Percentiles rank a stretch among this genome's conserved stretches.
These are phyloP conservation scores for Ferrisia virgata DNA, from an alignment of 2,888 invertebrate genomes.

Conservation along the genomic window DNA sequence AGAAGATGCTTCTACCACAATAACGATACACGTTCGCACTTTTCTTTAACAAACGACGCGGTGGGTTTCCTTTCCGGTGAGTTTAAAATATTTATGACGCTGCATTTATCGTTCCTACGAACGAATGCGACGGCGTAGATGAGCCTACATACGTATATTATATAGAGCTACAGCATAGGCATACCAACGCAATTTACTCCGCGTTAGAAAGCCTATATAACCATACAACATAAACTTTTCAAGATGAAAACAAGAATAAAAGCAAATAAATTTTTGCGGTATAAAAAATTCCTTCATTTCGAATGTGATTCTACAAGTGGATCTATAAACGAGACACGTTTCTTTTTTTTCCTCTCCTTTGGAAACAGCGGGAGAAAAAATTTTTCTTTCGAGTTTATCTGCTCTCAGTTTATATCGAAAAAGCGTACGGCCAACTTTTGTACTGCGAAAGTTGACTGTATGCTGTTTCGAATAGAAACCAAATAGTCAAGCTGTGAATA, in stretches of 20 bases:
- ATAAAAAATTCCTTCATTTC: background rate
- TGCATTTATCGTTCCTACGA: background rate
- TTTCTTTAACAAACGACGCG: background rate
- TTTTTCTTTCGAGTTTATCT: background rate
- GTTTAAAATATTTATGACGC: background rate
- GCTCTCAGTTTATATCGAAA: background rate
- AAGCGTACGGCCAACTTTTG: background rate
- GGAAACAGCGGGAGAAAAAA: background rate
- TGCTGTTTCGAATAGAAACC: background rate
- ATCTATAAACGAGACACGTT: background rate
- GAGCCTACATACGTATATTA: too few relatives aligned
- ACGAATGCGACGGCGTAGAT: too few relatives aligned
- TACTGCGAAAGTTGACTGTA: background rate
- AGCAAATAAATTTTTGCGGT: background rate
- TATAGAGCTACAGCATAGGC: too few relatives aligned
- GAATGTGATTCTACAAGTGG: background rate
- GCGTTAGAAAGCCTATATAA: background rate
- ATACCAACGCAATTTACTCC: background rate
- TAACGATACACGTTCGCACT: background rate
- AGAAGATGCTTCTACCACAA: too few relatives aligned
- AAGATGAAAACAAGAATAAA: conserved; percentile 9
- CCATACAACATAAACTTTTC: background rate
- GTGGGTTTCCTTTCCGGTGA: background rate
- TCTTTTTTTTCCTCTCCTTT: background rate
- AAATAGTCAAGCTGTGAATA: background rate